Conservation (phyloP, 1,140 invertebrate genomes). For the Ephestia elutella region DNA sequence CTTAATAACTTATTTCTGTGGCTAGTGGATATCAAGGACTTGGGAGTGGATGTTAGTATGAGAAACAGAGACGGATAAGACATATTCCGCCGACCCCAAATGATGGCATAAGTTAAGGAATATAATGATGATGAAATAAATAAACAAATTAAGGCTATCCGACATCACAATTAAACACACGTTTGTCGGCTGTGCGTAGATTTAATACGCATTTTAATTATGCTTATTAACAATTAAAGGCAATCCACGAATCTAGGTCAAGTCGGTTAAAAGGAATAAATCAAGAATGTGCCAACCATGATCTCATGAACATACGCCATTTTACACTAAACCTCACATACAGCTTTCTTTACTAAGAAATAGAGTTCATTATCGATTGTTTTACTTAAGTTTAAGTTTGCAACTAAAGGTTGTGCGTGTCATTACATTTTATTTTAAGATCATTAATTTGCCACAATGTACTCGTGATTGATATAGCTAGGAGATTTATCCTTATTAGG, state of each 20-base stretch:
- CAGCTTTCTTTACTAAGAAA: not conserved
- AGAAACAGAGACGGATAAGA: no score
- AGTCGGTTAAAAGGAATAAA: constrained; percentile 71
- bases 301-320: constrained; percentile 46
- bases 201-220: constrained; percentile 71
- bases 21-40: no score
- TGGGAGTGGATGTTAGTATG: no score
- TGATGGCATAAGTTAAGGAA: no score
- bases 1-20: no score
- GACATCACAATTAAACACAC: not conserved
- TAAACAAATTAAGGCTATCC: not conserved
- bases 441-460: constrained; percentile 61
- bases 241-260: constrained; percentile 67
- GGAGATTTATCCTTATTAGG: constrained; percentile 11
- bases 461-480: constrained; percentile 55
- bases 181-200: constrained; percentile 20
- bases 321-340: constrained; percentile 11
- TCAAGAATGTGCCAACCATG: constrained; percentile 57
- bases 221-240: constrained; percentile 72
- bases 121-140: no score
- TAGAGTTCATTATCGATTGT: constrained; percentile 33
- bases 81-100: no score
- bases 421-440: constrained; percentile 67
- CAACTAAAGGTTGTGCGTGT: constrained; percentile 47
- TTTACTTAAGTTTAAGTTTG: constrained; percentile 8